Evolutionary conservation across 2,113 vertebrate species (phyloP), one percentile per base, ranked within the genome.

Genomic region (Nannobrachium achirus): DNA sequence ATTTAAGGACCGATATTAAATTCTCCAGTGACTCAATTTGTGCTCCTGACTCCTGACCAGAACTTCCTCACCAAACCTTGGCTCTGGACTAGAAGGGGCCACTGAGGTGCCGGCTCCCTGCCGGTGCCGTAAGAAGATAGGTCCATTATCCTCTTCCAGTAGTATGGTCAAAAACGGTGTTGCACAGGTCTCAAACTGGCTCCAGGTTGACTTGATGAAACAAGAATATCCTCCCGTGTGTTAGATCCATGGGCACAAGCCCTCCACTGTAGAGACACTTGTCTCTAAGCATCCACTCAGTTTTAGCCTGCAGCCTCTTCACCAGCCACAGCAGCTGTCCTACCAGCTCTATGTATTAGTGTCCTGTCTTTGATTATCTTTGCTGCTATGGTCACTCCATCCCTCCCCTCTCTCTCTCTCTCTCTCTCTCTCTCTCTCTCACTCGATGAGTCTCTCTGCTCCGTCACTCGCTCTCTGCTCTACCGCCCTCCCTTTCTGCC

Each of bases 291-390:
- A 7, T 86, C 61, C 70, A 51, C 51, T 68, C 57, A 56, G 46
- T 42, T 65, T 68, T 14, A 16, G 66, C 78, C 79, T 74, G 66
- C 63, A 79, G 79, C 76, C 45, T 75, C 71, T 66, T 79, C 56
- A 64, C 45, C 66, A 73, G 20, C 77, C 75, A 66, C 74, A 80
- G 73, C 86, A 86, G 79, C 81, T 86, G 79, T 84, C 65, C 53
- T 50, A 51, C 64, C 48, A 63, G 65, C 83, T 78, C 75, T 60
- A 41, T 60, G 45, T 78, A 60, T 73, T 68, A 71, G 63, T 75
- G 65, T 61, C 55, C 70, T 71, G 72, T 62, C 67, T 66, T 67
- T 80, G 78, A 78, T 86, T 66, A 70, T 82, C 79, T 75, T 60
- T 46, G 76, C 63, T 69, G 73, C 16, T 20, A 45, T n/a, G n/a